Evolutionary conservation across 2,113 vertebrate species (phyloP).

Genomic region (Hydropotes inermis): DNA sequence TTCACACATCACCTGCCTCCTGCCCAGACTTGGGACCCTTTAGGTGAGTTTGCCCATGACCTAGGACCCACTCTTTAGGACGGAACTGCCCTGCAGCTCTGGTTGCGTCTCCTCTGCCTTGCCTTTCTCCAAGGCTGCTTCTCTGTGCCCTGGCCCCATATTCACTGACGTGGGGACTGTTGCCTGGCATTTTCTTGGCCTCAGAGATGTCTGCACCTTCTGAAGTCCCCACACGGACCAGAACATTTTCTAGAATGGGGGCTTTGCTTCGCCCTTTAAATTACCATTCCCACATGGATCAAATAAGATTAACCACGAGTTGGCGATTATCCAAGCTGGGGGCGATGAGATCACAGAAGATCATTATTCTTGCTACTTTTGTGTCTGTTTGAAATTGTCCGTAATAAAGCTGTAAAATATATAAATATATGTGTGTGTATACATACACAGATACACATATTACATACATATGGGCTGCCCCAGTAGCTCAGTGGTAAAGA

Average conservation of each 20-base stretch:
- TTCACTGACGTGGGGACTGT: not conserved
- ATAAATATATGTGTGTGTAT: not conserved
- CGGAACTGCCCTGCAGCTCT: not conserved
- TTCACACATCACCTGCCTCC: not conserved
- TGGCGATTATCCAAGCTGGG: not conserved
- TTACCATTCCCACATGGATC: not conserved
- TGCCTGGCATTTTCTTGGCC: not conserved
- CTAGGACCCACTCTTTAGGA: not conserved
- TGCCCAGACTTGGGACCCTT: not conserved
- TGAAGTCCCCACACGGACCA: not conserved
- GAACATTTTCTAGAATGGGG: not conserved
- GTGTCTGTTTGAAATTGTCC: not conserved
- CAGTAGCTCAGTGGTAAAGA: not conserved
- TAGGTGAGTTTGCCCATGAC: not conserved
- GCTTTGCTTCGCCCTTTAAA: not conserved
- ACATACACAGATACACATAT: not conserved
- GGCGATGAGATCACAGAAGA: not conserved
- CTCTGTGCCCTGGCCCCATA: not conserved
- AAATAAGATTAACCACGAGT: not conserved
- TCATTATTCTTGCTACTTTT: not conserved
- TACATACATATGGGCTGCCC: not conserved
- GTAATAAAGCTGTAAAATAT: not conserved
- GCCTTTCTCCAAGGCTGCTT: not conserved
- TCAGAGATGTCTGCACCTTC: not conserved
- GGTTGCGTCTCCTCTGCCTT: not conserved